Conservation (phyloP, 2,797 vertebrate genomes). For the Molossus molossus region DNA sequence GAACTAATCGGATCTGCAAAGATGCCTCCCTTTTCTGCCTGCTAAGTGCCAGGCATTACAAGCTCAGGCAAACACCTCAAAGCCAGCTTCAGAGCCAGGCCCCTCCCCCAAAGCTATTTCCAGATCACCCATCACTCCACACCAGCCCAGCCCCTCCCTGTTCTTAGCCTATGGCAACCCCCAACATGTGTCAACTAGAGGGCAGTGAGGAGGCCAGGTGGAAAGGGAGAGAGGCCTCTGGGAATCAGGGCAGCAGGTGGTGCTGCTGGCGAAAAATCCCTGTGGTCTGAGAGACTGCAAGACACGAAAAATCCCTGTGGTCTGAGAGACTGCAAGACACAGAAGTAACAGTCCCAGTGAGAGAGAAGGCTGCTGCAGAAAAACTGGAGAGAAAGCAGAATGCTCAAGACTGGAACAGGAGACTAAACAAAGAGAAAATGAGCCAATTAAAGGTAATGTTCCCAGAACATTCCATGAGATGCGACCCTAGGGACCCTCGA, state of each 20-base stretch:
- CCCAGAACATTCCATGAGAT: background rate
- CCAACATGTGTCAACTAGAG: constrained; percentile 76
- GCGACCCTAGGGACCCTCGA: background rate
- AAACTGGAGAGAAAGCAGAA: background rate
- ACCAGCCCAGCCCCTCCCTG: constrained; percentile 57
- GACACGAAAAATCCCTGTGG: constrained; percentile 41
- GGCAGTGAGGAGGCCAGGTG: constrained; percentile 74
- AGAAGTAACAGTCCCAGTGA: background rate
- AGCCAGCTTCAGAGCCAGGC: constrained; percentile 55
- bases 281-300: background rate
- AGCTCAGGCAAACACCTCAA: background rate
- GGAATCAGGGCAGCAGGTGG: constrained; percentile 75
- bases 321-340: background rate
- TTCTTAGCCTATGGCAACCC: constrained; percentile 67
- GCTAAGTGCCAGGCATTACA: constrained; percentile 16
- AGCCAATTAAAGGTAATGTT: background rate
- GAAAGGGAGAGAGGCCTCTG: constrained; percentile 63
- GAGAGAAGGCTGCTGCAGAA: background rate
- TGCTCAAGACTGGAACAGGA: background rate
- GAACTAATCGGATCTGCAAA: background rate
- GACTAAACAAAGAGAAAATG: constrained; percentile 33
- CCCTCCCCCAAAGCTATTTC: constrained; percentile 81
- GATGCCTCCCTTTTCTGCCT: background rate
- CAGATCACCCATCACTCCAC: constrained; percentile 72
- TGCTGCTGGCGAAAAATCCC: constrained; percentile 60